Evolutionary conservation across 2,113 vertebrate genomes (phyloP), one percentile per base, ranked within the genome.

Genomic region (Alethe diademata): DNA sequence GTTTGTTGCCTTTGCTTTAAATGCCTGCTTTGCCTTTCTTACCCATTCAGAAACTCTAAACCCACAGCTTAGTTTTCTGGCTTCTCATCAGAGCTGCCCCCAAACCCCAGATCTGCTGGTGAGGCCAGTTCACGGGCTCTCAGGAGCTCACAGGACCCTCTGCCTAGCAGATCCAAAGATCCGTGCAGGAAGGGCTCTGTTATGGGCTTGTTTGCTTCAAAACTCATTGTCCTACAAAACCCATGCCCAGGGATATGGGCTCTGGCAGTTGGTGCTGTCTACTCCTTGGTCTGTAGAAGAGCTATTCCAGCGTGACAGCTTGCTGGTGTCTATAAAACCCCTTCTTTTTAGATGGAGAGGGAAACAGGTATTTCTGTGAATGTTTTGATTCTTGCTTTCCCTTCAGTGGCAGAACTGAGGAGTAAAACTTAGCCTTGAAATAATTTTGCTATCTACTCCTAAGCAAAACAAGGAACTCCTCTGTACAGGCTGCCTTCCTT

Each of bases 71-170:
- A 24, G 0, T 7, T 42, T 47, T 61, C 45, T 75, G 62, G 28
- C 19, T 71, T 24, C 19, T 91, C 36, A 19, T 73, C 23, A 54
- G 22, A 54, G 26, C 42, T 80, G 47, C 10, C 7, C 25, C 31
- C 14, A 22, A 19, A 36, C 19, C 17, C 25, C 48, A 72, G 35
- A 50, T 6, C 6, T 48, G 62, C 36, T 24, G 29, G 20, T 45
- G 36, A 31, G 35, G 72, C 19, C 4, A 0, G 29, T 13, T 72
- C 13, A 13, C 47, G 9, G 14, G 12, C 11, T 76, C 22, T 66
- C 31, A 12, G 48, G 40, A 70, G 23, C 0, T 5, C 2, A 2
- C 19, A 50, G 40, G 6, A 38, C 19, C 33, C 12, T 48, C 51
- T 29, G 8, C 14, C 65, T 45, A n/a, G 29, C 29, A 64, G 23